Percentiles rank a stretch among this genome's conserved stretches.
These are phyloP conservation scores for Diglossa brunneiventris DNA, from an alignment of 2,113 vertebrate species.

Conservation along the genomic window DNA sequence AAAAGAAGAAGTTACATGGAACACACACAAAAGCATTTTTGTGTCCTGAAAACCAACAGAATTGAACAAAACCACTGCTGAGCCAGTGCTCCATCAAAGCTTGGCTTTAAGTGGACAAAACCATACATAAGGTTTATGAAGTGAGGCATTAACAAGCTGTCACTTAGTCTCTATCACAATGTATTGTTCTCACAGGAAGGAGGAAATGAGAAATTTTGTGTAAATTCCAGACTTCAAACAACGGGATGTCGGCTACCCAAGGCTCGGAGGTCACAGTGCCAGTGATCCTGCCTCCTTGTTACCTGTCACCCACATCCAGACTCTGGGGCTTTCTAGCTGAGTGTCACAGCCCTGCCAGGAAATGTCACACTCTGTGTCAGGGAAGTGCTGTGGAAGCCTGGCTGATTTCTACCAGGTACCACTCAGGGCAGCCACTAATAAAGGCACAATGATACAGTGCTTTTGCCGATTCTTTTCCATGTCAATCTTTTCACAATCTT, in stretches of 20 bases:
- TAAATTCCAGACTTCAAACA: slow-evolving; percentile 58
- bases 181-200: slow-evolving; percentile 63
- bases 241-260: slow-evolving; percentile 44
- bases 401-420: neutral
- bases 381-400: neutral
- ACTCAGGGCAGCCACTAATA: neutral
- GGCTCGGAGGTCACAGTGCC: neutral
- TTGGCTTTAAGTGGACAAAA: slow-evolving; percentile 2
- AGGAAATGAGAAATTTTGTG: slow-evolving; percentile 69
- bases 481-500: neutral
- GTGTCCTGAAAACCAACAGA: neutral
- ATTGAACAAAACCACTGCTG: neutral
- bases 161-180: slow-evolving; percentile 22
- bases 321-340: neutral
- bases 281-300: neutral
- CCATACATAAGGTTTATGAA: neutral
- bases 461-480: neutral
- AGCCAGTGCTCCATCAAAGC: slow-evolving; percentile 38
- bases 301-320: slow-evolving; percentile 18
- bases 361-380: neutral
- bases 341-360: neutral
- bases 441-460: neutral
- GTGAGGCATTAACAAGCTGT: slow-evolving; percentile 14
- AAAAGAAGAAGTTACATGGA: neutral
- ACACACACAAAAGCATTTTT: neutral